phyloP scores from a whole-genome alignment of 2,113 vertebrate species.

The Labrus mixtus region DNA sequence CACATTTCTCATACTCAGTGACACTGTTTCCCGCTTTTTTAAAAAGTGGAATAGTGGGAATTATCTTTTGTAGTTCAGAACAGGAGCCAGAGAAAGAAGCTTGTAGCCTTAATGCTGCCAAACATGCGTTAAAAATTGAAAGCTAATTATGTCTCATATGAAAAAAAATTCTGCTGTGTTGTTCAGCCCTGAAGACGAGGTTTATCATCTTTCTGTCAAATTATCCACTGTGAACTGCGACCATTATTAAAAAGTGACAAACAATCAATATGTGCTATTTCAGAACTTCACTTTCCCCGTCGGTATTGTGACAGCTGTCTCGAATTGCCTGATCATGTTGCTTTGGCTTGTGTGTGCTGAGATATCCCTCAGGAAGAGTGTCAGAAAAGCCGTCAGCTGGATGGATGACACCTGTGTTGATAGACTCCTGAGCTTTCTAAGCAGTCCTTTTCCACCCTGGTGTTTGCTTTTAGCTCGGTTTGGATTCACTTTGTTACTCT shows the following conservation, averaged over 20 bases:
- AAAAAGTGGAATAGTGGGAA: background rate
- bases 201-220: constrained; percentile 22
- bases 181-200: background rate
- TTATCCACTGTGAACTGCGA: constrained; percentile 1
- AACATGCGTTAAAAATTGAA: background rate
- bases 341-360: constrained; percentile 13
- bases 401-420: constrained; percentile 27
- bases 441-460: background rate
- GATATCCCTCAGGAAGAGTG: constrained; percentile 3
- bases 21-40: background rate
- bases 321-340: constrained; percentile 27
- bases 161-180: background rate
- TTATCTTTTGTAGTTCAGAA: background rate
- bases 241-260: constrained; percentile 41
- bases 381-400: constrained; percentile 25
- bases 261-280: constrained; percentile 45
- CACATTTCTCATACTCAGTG: background rate
- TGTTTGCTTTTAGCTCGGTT: background rate
- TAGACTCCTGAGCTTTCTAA: background rate
- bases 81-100: background rate
- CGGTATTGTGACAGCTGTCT: constrained; percentile 27
- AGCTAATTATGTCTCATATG: background rate
- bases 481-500: background rate
- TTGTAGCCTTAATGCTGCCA: background rate
- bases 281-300: constrained; percentile 10